These are phyloP conservation scores for Actinostola sp. DNA, from an alignment of 92 coral and sea anemone species.

Conservation along the genomic window DNA sequence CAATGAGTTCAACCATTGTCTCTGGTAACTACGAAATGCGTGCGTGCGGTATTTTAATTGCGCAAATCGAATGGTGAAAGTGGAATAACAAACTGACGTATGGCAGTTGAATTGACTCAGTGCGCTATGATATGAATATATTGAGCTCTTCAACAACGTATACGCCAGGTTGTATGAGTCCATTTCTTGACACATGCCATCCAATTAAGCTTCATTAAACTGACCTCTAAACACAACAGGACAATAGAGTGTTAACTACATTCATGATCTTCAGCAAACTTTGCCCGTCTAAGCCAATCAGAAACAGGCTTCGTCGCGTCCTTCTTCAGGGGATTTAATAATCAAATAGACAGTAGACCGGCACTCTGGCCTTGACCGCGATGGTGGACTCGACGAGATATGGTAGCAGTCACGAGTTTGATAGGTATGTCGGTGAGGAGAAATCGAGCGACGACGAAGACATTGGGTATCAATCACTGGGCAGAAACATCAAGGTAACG, in stretches of 20 bases:
- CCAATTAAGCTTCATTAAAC: slow-evolving; percentile 49
- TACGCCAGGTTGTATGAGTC: background rate
- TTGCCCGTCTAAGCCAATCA: slow-evolving; percentile 50
- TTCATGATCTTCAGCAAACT: slow-evolving; percentile 31
- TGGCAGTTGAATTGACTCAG: background rate
- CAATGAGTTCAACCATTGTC: background rate
- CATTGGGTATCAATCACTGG: slow-evolving; percentile 81
- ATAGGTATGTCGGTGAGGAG: slow-evolving; percentile 41
- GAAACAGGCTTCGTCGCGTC: slow-evolving; percentile 58
- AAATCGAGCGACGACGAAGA: slow-evolving; percentile 66
- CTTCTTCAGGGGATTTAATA: slow-evolving; percentile 28
- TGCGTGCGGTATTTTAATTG: background rate
- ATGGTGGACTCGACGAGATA: slow-evolving; percentile 62
- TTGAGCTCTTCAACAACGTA: background rate
- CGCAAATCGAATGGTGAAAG: background rate
- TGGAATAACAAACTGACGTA: background rate
- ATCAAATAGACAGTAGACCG: background rate
- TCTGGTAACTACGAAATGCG: background rate
- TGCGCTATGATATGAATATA: background rate
- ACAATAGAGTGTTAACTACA: slow-evolving; percentile 64
- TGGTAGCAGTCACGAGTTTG: slow-evolving; percentile 43
- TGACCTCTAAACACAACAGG: slow-evolving; percentile 1
- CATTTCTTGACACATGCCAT: slow-evolving; percentile 4
- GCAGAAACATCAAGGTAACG: slow-evolving; percentile 79
- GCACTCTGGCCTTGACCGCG: background rate